phyloP scores from a whole-genome alignment of 2,888 invertebrate genomes.

The Antheraea assamensis region DNA sequence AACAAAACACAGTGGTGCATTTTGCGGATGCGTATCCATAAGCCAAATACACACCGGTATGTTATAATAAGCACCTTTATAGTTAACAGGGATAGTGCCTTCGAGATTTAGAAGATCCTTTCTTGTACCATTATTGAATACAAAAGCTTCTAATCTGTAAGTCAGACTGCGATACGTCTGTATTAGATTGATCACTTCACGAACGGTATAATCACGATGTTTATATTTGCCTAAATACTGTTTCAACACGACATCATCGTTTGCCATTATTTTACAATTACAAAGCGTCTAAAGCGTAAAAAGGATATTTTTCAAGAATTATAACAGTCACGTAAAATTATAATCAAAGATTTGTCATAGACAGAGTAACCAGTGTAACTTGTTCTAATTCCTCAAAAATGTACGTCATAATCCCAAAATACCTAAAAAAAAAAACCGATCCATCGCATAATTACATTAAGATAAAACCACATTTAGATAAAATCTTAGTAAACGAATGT shows the following conservation, averaged over 20 bases:
- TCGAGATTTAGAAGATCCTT: conserved; percentile 92
- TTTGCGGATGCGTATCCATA: conserved; percentile 98
- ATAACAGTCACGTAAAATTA: conserved; percentile 27
- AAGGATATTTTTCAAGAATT: conserved; percentile 24
- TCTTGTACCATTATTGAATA: conserved; percentile 93
- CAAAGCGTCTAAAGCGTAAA: conserved; percentile 22
- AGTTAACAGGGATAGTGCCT: conserved; percentile 96
- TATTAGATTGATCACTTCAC: conserved; percentile 72
- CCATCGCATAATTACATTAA: no score
- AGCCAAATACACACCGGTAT: conserved; percentile 98
- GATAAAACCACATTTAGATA: no score
- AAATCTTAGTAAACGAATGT: no score
- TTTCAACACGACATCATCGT: conserved; percentile 68
- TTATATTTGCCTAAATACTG: conserved; percentile 73
- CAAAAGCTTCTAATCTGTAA: conserved; percentile 81
- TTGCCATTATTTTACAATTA: conserved; percentile 56
- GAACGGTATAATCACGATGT: conserved; percentile 70
- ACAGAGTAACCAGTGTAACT: no score
- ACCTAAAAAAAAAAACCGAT: no score
- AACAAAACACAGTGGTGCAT: conserved; percentile 97
- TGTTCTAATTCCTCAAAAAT: no score
- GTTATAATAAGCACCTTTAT: conserved; percentile 94
- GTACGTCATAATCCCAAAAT: no score
- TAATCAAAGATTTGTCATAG: conserved; percentile 1
- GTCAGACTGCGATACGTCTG: conserved; percentile 72